Percentiles rank a stretch among this genome's conserved stretches.
phyloP scores from a whole-genome alignment of 2,888 invertebrate genomes.

The Lasioglossum marginatum region DNA sequence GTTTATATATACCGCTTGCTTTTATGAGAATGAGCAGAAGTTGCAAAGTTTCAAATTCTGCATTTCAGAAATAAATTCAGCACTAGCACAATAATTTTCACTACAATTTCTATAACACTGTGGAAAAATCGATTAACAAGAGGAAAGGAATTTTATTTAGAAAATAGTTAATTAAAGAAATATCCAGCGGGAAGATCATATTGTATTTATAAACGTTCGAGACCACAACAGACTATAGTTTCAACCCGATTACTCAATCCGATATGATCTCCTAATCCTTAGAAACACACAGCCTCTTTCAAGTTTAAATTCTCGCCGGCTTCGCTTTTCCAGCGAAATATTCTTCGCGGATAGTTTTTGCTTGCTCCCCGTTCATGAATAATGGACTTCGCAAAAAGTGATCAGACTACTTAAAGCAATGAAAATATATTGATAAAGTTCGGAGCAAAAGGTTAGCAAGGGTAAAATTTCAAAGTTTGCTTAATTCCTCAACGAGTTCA shows the following conservation, averaged over 20 bases:
- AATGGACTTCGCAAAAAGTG: not conserved
- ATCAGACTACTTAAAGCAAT: not conserved
- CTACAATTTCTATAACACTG: not conserved
- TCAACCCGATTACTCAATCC: not conserved
- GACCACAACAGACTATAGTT: not conserved
- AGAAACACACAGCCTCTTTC: not conserved
- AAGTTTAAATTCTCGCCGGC: not conserved
- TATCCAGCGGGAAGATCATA: not conserved
- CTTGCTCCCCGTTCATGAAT: not conserved
- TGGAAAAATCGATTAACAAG: not conserved
- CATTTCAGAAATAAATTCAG: not conserved
- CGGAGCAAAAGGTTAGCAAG: not conserved
- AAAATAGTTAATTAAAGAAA: not conserved
- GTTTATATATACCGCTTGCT: not conserved
- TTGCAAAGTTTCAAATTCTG: not conserved
- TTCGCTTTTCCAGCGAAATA: not conserved
- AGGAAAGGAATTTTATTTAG: not conserved
- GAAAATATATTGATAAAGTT: conserved; percentile 4
- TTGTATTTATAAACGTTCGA: not conserved
- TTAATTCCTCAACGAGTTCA: not conserved
- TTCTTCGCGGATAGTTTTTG: not conserved
- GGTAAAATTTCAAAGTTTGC: conserved; percentile 1
- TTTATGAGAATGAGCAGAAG: not conserved
- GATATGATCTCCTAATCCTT: not conserved
- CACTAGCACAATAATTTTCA: not conserved